Evolutionary conservation across 2,113 vertebrate species (phyloP).

Genomic region (Eonycteris spelaea): DNA sequence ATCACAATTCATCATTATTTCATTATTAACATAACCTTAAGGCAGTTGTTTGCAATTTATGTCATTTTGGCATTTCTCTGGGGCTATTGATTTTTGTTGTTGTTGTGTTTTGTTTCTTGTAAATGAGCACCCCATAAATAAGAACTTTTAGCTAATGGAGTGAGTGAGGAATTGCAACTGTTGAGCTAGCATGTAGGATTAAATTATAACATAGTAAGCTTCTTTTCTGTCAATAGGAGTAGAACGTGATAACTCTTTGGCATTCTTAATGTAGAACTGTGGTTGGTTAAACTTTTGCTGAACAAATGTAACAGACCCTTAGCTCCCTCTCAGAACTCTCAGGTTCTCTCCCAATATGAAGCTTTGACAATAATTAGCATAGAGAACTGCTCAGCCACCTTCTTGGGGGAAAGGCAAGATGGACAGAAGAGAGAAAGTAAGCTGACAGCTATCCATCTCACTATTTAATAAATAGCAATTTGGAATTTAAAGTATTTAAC

Average conservation of each 20-base stretch:
- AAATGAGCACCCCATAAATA: constrained; percentile 57
- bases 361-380: neutral
- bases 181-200: neutral
- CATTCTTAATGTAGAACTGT: neutral
- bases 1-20: constrained; percentile 61
- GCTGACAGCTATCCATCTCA: neutral
- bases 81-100: constrained; percentile 17
- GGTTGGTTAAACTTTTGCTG: neutral
- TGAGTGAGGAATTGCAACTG: constrained; percentile 69
- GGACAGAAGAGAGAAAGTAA: neutral
- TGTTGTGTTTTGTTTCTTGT: neutral
- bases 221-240: neutral
- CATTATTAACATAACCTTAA: constrained; percentile 53
- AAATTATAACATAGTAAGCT: neutral
- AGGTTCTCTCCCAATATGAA: neutral
- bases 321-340: neutral
- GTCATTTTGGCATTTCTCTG: constrained; percentile 67
- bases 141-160: constrained; percentile 60
- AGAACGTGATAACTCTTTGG: neutral
- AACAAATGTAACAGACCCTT: neutral
- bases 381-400: neutral
- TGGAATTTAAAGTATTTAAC: neutral
- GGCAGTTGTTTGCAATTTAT: constrained; percentile 59
- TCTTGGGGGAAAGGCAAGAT: neutral
- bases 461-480: neutral